Percentiles rank a stretch among this genome's conserved stretches.
Conservation (phyloP, 37 sponge, comb jelly and placozoan genomes). For the Halichondria panicea region DNA sequence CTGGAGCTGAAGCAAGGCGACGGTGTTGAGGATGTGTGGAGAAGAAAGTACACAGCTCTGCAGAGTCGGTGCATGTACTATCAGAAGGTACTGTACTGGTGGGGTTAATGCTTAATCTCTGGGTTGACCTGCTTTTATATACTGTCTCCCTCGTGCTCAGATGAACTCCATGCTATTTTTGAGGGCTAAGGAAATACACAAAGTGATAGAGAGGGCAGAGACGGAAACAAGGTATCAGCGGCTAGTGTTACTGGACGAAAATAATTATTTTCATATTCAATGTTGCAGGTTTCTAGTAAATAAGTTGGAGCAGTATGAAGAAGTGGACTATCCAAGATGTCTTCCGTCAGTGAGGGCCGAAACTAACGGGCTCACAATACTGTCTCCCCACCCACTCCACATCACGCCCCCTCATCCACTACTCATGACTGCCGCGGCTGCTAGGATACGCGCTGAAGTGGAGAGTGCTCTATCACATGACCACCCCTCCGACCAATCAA, state of each 20-base stretch:
- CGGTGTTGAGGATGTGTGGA: too few relatives aligned
- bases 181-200: slow-evolving; percentile 33
- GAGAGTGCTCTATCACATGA: too few relatives aligned
- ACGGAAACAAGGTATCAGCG: slow-evolving; percentile 73
- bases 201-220: slow-evolving; percentile 45
- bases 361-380: background rate
- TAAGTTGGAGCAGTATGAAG: slow-evolving; percentile 42
- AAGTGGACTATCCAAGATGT: background rate
- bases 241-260: too few relatives aligned
- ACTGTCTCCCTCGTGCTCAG: too few relatives aligned
- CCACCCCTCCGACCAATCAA: too few relatives aligned
- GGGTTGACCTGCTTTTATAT: too few relatives aligned
- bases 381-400: background rate
- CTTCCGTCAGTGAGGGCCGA: background rate
- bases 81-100: too few relatives aligned
- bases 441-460: slow-evolving; percentile 12
- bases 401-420: background rate
- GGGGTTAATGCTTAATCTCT: too few relatives aligned
- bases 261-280: too few relatives aligned
- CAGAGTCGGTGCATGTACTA: too few relatives aligned
- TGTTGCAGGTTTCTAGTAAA: slow-evolving; percentile 40
- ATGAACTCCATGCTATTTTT: slow-evolving; percentile 42
- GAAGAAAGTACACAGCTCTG: too few relatives aligned
- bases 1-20: too few relatives aligned
- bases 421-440: slow-evolving; percentile 3